Conservation (phyloP, 1,140 invertebrate genomes). For the Drosophila sp. region DNA sequence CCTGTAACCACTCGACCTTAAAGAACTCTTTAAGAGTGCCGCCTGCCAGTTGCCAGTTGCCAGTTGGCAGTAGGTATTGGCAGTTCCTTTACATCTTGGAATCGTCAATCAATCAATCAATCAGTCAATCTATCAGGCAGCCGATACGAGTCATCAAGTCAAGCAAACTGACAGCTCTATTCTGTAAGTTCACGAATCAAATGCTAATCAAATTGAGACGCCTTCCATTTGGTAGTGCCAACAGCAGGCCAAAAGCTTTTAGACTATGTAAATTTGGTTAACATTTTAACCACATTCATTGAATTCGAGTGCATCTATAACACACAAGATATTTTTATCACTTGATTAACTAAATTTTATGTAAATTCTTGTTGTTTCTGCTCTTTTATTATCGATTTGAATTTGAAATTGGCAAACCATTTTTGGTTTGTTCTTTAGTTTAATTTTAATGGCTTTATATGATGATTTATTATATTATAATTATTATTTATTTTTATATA, state of each 20-base stretch:
- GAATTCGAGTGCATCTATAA: background rate
- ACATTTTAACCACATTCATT: background rate
- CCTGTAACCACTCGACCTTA: conserved; percentile 18
- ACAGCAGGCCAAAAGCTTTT: conserved; percentile 57
- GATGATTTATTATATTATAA: too few species aligned
- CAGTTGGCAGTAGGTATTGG: background rate
- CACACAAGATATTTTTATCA: background rate
- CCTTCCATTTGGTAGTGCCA: conserved; percentile 6
- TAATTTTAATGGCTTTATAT: too few species aligned
- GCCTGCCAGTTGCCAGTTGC: background rate
- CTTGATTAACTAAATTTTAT: background rate
- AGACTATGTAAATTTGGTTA: conserved; percentile 40
- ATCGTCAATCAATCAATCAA: conserved; percentile 63
- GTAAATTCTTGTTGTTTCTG: too few species aligned
- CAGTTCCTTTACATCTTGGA: conserved; percentile 14
- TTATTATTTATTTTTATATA: too few species aligned
- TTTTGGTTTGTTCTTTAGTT: background rate
- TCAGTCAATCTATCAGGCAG: conserved; percentile 59
- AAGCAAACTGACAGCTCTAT: conserved; percentile 63
- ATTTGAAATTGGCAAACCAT: too few species aligned
- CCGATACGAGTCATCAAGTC: conserved; percentile 73
- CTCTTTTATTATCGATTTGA: background rate
- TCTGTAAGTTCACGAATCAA: conserved; percentile 71
- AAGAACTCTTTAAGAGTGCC: conserved; percentile 24
- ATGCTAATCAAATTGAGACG: conserved; percentile 66